Evolutionary conservation across 2,888 invertebrate genomes (phyloP).

Genomic region (Unio delphinus): DNA sequence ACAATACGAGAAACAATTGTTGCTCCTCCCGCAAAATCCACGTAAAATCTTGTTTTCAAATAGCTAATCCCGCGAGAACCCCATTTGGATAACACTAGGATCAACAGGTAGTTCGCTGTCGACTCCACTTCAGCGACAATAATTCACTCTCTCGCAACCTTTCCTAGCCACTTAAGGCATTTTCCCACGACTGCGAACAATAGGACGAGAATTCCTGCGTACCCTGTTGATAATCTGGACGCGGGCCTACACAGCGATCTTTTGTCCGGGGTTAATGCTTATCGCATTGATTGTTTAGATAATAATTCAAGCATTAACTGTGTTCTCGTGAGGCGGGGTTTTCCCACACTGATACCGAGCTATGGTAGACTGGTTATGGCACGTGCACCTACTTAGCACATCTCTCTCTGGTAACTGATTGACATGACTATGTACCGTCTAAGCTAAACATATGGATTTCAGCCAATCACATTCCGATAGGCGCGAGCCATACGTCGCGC

Average conservation of each 20-base stretch:
- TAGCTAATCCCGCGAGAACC: too few relatives aligned
- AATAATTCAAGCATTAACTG: slow-evolving; percentile 13
- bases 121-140: too few relatives aligned
- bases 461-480: slow-evolving; percentile 37
- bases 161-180: slow-evolving; percentile 43
- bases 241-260: slow-evolving; percentile 29
- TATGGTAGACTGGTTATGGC: slow-evolving; percentile 49
- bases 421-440: slow-evolving; percentile 40
- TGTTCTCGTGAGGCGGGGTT: slow-evolving; percentile 50
- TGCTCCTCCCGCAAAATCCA: too few relatives aligned
- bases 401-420: slow-evolving; percentile 47
- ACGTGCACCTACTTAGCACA: slow-evolving; percentile 52
- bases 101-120: too few relatives aligned
- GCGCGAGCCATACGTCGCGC: slow-evolving; percentile 35
- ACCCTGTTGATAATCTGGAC: slow-evolving; percentile 27
- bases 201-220: slow-evolving; percentile 25
- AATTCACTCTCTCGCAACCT: slow-evolving; percentile 1
- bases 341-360: slow-evolving; percentile 60
- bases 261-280: slow-evolving; percentile 23
- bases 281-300: slow-evolving; percentile 38
- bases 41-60: too few relatives aligned
- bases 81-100: too few relatives aligned
- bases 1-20: too few relatives aligned
- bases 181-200: slow-evolving; percentile 39
- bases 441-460: slow-evolving; percentile 21